Evolutionary conservation across 2,113 vertebrate genomes (phyloP), one percentile per base, ranked within the genome.

Genomic region (Microcebus griseorufus): DNA sequence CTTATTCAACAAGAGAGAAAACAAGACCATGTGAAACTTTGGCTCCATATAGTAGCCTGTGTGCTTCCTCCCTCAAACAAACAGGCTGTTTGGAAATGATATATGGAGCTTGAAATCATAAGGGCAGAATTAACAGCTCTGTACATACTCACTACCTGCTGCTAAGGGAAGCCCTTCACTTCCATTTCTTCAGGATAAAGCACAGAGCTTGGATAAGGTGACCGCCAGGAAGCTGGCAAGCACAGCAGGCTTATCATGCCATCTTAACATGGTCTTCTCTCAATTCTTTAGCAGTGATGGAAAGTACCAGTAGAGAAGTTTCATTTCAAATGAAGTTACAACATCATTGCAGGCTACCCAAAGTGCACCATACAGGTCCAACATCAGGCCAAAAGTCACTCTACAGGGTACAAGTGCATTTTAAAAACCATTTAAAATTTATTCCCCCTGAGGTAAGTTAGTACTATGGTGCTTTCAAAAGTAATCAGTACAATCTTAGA

Each of bases 11-110:
- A 64, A 23, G 1, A n/a, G 27, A 84, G 37, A 60, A 69, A 51
- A 62, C 11, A 70, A 3, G 45, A 14, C 0, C 42, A 9, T 16
- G 11, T 13, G 32, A 42, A 87, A 76, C 4, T 25, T 27, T 29
- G 34, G 10, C 18, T 85, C 51, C n/a, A 5, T 5, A 13, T 1
- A n/a, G 1, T 12, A 25, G 48, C 9, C 34, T 29, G 0, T 0
- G 13, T 6, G 2, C 32, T 53, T 42, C 14, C 14, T 42, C 16
- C 7, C 60, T 80, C 20, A 12, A 2, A 16, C 1, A 75, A 65
- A 32, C 48, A 48, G 4, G 14, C 16, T 1, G 45, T 14, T 32
- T 83, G 64, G 27, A 42, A 51, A 42, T 37, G 55, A 76, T 16
- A 42, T 27, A 2, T 13, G 17, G 45, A 37, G 27, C 27, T 7